Base-by-base conservation (phyloP, 2,113 vertebrate genomes). In the Vulpes lagopus region DNA sequence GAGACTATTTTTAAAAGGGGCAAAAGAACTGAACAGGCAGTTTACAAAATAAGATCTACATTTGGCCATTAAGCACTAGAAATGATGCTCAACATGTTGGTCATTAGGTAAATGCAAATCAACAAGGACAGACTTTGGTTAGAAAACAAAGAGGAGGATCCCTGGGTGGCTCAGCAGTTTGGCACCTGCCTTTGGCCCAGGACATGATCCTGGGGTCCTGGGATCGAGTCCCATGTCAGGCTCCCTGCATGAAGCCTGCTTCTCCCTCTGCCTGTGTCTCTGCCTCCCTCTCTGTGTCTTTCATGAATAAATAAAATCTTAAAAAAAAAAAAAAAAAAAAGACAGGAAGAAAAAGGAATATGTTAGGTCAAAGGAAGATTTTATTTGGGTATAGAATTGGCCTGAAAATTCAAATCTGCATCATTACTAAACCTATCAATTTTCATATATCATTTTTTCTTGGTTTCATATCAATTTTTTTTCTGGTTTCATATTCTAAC, bases 401-500 rank as follows among this genome's bases (percentile, higher is more conserved):
- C 69, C 81, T 93, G 20, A 88, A 93, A 86, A 38, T 32, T 92
- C 32, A 92, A 85, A 59, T 85, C n/a, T 81, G 15, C 3, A 20
- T 69, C 51, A 57, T 78, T 62, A 59, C 14, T 35, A 43, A 43
- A 43, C 9, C 49, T 92, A 2, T 67, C 25, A 23, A 20, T 64
- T 64, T 59, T 35, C 35, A 35, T 35, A 35, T 35, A 35, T 35
- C 35, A 35, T 35, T 69, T 79, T 25, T 95, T 67, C 57, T 35
- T 53, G 17, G 16, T 85, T 71, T 83, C 51, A 88, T 92, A 64
- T 89, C 35, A 35, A 35, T 35, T 35, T 35, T 69, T 79, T 25
- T 95, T 67, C 57, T 53, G 17, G 16, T 85, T 71, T 83, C 51
- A 88, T 92, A 64, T 89, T 94, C 59, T 91, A 49, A 67, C 59